Evolutionary conservation across 2,888 invertebrate genomes (phyloP), one percentile per base, ranked within the genome.

Genomic region (Lymantria dispar): DNA sequence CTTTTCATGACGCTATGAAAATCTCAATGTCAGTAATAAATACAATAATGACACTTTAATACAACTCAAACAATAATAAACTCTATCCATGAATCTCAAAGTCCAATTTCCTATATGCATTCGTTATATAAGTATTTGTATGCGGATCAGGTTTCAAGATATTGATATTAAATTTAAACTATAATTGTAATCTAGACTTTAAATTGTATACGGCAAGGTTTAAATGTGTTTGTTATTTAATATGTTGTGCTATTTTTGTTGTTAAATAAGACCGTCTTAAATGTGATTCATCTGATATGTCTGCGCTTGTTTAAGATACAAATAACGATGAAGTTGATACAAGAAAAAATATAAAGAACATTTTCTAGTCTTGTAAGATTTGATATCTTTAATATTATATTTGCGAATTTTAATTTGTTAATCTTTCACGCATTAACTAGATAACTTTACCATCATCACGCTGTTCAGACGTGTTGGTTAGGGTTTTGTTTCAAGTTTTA

Each of bases 1-100:
- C 49, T 54, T 59, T 58, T 62, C 62, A 68, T 65, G 62, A 68
- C 68, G 72, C 64, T 64, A 69, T 70, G 68, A 68, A 71, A 68
- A 56, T 56, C 54, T 64, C 64, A 64, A 63, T 60, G 56, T 48
- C 56, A 38, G 50, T 53, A 50, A 68, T 65, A 68, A 65, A 57
- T 47, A 48, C 52, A 56, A 57, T 56, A 56, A 54, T 48, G 51
- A 57, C 54, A 36, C 40, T 45, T 50, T 41, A 46, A 43, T 30
- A 3, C 22, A 29, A 42, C 3, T 10, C 56, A 52, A 7, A 0
- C n/a, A 0, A 64, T 50, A 54, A 39, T 44, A 12, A 53, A 42
- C 42, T 29, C 1, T 57, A 47, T 29, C 0, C 0, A 0, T 10
- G 13, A 11, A 0, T 0, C 0, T 14, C 37, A 61, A 47, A 47